phyloP scores from a whole-genome alignment of 35 echinoderm and acorn worm genomes.

The Anneissia japonica region DNA sequence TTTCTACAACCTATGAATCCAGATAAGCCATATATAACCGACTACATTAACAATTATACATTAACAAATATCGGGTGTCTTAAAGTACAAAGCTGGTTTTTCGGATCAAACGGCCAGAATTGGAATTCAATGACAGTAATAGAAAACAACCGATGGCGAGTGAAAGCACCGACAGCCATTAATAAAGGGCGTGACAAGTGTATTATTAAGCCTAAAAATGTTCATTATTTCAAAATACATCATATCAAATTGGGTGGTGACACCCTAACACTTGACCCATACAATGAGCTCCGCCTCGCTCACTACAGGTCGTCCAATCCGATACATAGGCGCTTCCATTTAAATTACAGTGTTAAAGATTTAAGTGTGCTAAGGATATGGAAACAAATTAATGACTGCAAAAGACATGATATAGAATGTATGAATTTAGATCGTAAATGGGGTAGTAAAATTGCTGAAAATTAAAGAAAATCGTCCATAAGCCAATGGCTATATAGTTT shows the following conservation, averaged over 20 bases:
- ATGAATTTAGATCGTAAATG: background rate
- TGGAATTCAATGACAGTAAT: constrained; percentile 49
- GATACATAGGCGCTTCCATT: constrained; percentile 54
- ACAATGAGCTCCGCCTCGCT: constrained; percentile 59
- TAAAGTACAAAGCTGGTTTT: constrained; percentile 51
- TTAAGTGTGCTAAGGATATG: constrained; percentile 63
- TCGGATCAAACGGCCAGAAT: background rate
- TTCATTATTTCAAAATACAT: constrained; percentile 93
- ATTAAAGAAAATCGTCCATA: too few relatives aligned
- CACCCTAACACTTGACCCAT: constrained; percentile 64
- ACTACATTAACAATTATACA: constrained; percentile 30
- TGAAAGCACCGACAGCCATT: constrained; percentile 45
- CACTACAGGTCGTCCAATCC: constrained; percentile 90
- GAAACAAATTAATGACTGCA: constrained; percentile 44
- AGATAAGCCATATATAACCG: constrained; percentile 27
- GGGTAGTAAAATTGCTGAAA: too few relatives aligned
- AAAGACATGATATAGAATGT: background rate
- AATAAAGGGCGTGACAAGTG: constrained; percentile 76
- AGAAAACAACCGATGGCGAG: constrained; percentile 73
- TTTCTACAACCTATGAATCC: constrained; percentile 73
- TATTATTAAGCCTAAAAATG: constrained; percentile 53
- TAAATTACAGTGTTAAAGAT: constrained; percentile 57
- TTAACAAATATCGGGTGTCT: constrained; percentile 38
- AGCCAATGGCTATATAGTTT: too few relatives aligned
- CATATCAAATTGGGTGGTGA: constrained; percentile 81